Conservation (phyloP, 2,797 vertebrate species). For the Channallabes apus region DNA sequence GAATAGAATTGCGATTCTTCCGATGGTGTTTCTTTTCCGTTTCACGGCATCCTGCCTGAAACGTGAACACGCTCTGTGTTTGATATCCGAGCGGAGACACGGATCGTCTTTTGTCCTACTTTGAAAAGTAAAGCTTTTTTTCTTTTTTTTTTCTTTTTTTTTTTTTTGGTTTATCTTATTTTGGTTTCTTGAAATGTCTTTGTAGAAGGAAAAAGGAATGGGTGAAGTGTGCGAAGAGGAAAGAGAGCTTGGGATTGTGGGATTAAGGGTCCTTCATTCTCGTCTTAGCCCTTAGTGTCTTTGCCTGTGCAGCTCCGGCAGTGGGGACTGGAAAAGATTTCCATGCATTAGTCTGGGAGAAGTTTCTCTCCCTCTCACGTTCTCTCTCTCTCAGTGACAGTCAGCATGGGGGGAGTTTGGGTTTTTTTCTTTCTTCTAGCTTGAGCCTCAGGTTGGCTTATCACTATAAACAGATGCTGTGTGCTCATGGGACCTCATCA, state of each 20-base stretch:
- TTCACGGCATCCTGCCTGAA: neutral
- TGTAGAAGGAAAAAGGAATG: slow-evolving; percentile 37
- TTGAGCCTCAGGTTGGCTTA: slow-evolving; percentile 70
- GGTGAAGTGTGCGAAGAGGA: slow-evolving; percentile 50
- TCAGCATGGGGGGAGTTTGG: neutral
- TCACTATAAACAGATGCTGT: slow-evolving; percentile 75
- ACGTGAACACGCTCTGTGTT: neutral
- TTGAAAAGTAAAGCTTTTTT: slow-evolving; percentile 8
- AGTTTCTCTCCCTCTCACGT: slow-evolving; percentile 49
- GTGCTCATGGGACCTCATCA: slow-evolving; percentile 78
- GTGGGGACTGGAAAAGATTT: slow-evolving; percentile 59
- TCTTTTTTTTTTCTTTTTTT: neutral
- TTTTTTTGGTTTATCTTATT: neutral
- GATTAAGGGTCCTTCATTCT: slow-evolving; percentile 29
- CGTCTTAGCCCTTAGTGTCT: slow-evolving; percentile 12
- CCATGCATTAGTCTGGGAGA: slow-evolving; percentile 64
- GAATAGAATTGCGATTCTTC: neutral
- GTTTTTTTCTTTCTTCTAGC: neutral
- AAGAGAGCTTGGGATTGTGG: slow-evolving; percentile 57
- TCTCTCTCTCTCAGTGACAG: slow-evolving; percentile 57
- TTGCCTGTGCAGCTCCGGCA: slow-evolving; percentile 22
- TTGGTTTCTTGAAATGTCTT: slow-evolving; percentile 20
- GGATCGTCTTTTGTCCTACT: slow-evolving; percentile 21
- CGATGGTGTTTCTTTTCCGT: neutral
- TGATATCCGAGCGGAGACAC: slow-evolving; percentile 10